phyloP scores from a whole-genome alignment of 2,113 vertebrate genomes.

The Cryptotis parvus region DNA sequence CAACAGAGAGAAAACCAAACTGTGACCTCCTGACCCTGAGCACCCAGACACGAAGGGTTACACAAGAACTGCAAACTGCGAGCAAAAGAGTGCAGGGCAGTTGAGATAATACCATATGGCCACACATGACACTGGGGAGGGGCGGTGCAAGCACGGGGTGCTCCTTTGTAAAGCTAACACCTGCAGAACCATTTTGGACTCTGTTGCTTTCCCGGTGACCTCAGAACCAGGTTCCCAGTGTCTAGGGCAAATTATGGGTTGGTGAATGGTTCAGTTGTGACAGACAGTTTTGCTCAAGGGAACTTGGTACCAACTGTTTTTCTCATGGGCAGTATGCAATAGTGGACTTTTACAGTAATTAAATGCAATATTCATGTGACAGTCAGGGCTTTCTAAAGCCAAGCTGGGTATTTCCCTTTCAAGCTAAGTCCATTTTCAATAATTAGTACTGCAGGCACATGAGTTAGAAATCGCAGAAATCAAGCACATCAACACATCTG shows the following conservation, averaged over 20 bases:
- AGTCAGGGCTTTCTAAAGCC: slow-evolving; percentile 19
- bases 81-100: too few relatives aligned
- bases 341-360: slow-evolving; percentile 62
- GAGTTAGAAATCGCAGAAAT: slow-evolving; percentile 2
- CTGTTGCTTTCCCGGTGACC: neutral
- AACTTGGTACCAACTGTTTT: neutral
- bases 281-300: neutral
- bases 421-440: slow-evolving; percentile 57
- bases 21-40: neutral
- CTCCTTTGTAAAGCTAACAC: neutral
- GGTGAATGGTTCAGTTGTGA: neutral
- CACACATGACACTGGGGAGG: fast-evolving
- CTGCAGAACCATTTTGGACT: neutral
- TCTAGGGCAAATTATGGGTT: neutral
- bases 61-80: fast-evolving
- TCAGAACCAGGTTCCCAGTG: neutral
- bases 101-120: neutral
- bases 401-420: neutral
- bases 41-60: neutral
- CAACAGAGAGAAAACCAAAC: neutral
- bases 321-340: neutral
- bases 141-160: too few relatives aligned
- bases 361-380: slow-evolving; percentile 61
- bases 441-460: neutral
- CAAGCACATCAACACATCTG: neutral